These are phyloP conservation scores for Pachydiplax longipennis DNA, from an alignment of 2,888 invertebrate genomes.

Conservation along the genomic window DNA sequence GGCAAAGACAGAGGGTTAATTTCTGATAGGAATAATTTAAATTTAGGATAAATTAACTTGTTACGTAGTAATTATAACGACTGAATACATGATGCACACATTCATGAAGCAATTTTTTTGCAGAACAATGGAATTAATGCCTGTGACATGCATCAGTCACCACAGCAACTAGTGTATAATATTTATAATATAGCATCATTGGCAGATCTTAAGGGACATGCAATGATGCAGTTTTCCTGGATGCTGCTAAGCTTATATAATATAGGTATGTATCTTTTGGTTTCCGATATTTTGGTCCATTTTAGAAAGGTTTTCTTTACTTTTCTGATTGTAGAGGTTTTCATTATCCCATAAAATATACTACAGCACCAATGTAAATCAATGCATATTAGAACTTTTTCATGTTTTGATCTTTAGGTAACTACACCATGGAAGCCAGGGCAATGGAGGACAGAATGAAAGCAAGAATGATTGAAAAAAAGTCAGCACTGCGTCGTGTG, in stretches of 20 bases:
- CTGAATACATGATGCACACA: neutral
- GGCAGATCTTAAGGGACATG: conserved; percentile 85
- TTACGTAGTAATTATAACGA: too few species aligned
- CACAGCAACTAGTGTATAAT: conserved; percentile 82
- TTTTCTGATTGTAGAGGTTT: too few species aligned
- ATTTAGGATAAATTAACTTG: too few species aligned
- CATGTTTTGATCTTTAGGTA: conserved; percentile 48
- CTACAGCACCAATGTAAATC: neutral
- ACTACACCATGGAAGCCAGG: conserved; percentile 69
- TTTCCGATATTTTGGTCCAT: too few species aligned
- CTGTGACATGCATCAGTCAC: conserved; percentile 78
- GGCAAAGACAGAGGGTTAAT: too few species aligned
- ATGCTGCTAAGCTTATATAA: conserved; percentile 80
- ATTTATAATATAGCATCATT: conserved; percentile 81
- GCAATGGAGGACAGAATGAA: conserved; percentile 72
- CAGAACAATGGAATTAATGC: conserved; percentile 73
- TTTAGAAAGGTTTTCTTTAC: too few species aligned
- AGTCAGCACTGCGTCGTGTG: conserved; percentile 71
- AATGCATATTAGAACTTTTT: neutral
- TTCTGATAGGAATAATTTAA: too few species aligned
- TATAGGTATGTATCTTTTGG: conserved; percentile 65
- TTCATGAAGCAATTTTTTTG: conserved; percentile 52
- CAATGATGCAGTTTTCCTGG: conserved; percentile 90
- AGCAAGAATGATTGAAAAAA: conserved; percentile 70
- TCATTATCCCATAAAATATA: neutral